These are phyloP conservation scores for Chrysotoxum bicinctum DNA, from an alignment of 2,888 invertebrate species.

Conservation along the genomic window DNA sequence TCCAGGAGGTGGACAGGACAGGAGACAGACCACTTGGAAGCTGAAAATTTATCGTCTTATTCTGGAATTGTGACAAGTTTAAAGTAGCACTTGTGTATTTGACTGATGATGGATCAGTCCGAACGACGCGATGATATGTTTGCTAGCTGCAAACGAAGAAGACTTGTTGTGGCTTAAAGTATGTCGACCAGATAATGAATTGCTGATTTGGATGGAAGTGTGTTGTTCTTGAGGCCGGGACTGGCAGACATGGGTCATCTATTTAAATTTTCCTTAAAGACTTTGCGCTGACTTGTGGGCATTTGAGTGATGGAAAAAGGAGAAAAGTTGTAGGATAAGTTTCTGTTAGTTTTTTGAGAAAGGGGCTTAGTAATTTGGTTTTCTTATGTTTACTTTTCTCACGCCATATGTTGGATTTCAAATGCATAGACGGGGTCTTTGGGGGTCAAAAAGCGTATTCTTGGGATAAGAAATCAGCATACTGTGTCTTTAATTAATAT, in stretches of 20 bases:
- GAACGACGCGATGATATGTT: constrained; percentile 33
- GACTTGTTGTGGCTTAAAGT: constrained; percentile 11
- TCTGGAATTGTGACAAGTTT: constrained; percentile 66
- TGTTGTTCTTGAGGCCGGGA: constrained; percentile 26
- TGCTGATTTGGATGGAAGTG: constrained; percentile 36
- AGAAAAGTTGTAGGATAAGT: not conserved
- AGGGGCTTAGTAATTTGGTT: not conserved
- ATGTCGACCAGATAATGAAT: constrained; percentile 53
- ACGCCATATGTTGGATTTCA: not conserved
- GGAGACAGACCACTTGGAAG: constrained; percentile 51
- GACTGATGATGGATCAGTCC: constrained; percentile 63
- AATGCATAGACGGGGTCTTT: not conserved
- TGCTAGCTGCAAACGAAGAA: constrained; percentile 4
- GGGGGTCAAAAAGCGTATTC: not conserved
- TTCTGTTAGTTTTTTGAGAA: not conserved
- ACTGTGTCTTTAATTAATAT: not conserved
- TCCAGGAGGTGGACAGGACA: constrained; percentile 53
- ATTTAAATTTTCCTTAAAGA: constrained; percentile 18
- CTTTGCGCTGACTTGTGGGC: not conserved
- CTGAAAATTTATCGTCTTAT: constrained; percentile 66
- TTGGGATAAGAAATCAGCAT: not conserved
- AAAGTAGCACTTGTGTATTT: constrained; percentile 62
- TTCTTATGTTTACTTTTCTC: not conserved
- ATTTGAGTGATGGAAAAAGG: not conserved
- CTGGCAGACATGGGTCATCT: constrained; percentile 31